phyloP scores from a whole-genome alignment of 2,113 vertebrate genomes.

The Pipa parva region DNA sequence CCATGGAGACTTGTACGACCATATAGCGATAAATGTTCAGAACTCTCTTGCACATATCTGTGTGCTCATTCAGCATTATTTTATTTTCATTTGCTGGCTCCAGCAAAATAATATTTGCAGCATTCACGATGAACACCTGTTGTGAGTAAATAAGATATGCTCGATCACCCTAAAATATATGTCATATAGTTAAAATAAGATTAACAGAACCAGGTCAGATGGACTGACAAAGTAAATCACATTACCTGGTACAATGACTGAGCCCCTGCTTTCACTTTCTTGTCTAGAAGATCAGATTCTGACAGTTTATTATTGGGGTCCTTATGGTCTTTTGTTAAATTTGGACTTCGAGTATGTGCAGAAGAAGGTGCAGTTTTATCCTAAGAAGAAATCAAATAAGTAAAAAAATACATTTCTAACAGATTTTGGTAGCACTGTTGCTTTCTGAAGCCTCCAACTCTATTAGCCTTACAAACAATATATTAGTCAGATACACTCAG shows the following conservation, averaged over 20 bases:
- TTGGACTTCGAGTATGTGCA: slow-evolving; percentile 63
- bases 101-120: slow-evolving; percentile 92
- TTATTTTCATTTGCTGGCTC: slow-evolving; percentile 95
- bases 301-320: slow-evolving; percentile 63
- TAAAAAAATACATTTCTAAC: too few relatives aligned
- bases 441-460: too few relatives aligned
- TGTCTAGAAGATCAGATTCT: slow-evolving; percentile 74
- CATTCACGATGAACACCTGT: slow-evolving; percentile 95
- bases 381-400: too few relatives aligned
- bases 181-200: not conserved
- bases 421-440: too few relatives aligned
- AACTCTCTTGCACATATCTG: slow-evolving; percentile 97
- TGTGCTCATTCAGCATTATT: slow-evolving; percentile 88
- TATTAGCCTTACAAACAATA: too few relatives aligned
- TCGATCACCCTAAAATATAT: too few relatives aligned
- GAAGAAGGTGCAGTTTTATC: slow-evolving; percentile 60
- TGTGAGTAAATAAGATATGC: slow-evolving; percentile 39
- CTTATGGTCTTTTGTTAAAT: slow-evolving; percentile 72
- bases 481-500: too few relatives aligned
- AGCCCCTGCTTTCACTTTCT: slow-evolving; percentile 81
- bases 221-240: not conserved
- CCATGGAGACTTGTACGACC: slow-evolving; percentile 97
- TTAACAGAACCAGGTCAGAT: not conserved
- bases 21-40: slow-evolving; percentile 97
- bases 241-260: slow-evolving; percentile 89